Base-by-base conservation (phyloP, 1,140 invertebrate species). In the Spodoptera litura region DNA sequence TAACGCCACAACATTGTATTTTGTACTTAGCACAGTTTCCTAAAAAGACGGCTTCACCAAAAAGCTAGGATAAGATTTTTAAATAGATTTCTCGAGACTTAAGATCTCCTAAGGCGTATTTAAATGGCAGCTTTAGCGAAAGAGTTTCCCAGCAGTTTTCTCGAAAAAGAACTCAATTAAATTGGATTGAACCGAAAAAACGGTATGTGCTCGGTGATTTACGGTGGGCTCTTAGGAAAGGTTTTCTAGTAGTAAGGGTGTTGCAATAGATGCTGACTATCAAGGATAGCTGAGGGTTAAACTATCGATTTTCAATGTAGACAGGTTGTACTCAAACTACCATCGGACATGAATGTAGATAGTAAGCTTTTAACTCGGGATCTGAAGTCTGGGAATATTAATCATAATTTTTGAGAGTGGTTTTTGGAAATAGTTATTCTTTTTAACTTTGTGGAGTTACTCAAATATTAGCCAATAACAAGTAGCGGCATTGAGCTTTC, bases 281-380 rank as follows among this genome's bases (percentile, higher is more conserved):
- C 31, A 44, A 72, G 53, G 61, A 64, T 72, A 38, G 53, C 53
- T 58, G 53, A 56, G 31, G 70, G 70, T 58, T 52, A 53, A n/a
- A 31, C 53, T 72, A 72, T 72, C 35, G 70, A 72, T 72, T 56
- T 72, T 55, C 70, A 20, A 56, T 68, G 31, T 72, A 72, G 53
- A 72, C 53, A 72, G 52, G 53, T 58, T 72, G 15, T 72, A 56
- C 53, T 44, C 10, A 56, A 72, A 72, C 70, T 12, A 58, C 25
- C 31, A 58, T 72, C 20, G 55, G 27, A 72, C 35, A 72, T 72
- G 55, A 72, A 55, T 20, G n/a, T 3, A 53, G 53, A 58, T 56
- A 58, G 2, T 31, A 8, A 44, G 4, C 11, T 68, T n/a, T 15
- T 56, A 6, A 38, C 35, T 5, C 6, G 2, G 38, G 38, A 44